Evolutionary conservation across 2,888 invertebrate species (phyloP).

Genomic region (Luperina testacea): DNA sequence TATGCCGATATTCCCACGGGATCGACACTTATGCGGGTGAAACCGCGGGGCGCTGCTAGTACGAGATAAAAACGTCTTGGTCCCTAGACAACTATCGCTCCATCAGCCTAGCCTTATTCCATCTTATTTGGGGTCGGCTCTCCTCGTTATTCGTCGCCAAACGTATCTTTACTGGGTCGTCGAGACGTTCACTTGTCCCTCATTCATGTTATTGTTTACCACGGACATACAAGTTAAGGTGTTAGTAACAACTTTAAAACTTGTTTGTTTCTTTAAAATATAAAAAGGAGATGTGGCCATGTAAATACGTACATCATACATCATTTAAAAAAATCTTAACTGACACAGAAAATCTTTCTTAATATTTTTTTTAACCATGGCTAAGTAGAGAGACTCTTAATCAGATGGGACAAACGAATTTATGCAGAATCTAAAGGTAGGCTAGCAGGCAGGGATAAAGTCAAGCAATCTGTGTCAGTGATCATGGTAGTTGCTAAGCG

Average conservation of each 20-base stretch:
- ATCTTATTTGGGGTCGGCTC: background rate
- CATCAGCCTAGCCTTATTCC: background rate
- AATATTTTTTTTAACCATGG: no score
- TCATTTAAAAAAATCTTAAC: no score
- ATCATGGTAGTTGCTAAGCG: background rate
- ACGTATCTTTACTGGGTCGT: background rate
- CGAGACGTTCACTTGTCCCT: background rate
- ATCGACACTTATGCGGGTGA: no score
- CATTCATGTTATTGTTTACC: background rate
- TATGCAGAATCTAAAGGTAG: background rate
- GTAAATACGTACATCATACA: background rate
- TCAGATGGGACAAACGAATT: background rate
- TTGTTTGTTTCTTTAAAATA: no score
- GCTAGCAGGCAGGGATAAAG: background rate
- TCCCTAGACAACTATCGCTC: background rate
- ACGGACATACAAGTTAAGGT: background rate
- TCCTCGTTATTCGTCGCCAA: background rate
- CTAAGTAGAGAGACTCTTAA: no score
- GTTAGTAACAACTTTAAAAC: background rate
- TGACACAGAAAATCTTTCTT: background rate
- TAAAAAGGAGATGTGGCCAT: background rate
- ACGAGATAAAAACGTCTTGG: background rate
- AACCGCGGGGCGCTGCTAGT: background rate
- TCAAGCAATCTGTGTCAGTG: conserved; percentile 12
- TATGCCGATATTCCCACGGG: no score